These are phyloP conservation scores for Adelges cooleyi DNA, from an alignment of 1,140 invertebrate genomes.

Conservation along the genomic window DNA sequence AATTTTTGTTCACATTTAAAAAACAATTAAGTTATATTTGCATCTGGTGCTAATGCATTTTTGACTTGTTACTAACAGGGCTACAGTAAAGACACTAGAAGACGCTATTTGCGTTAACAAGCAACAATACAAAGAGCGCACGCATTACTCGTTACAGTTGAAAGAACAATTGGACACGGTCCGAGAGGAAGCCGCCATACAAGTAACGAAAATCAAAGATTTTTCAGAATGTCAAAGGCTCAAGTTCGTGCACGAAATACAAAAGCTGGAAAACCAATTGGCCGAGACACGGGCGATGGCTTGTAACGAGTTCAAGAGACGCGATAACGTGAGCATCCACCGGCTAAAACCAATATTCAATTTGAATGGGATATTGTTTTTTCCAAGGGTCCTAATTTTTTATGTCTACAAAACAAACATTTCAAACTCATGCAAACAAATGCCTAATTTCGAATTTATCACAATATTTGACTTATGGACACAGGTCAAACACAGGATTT, in stretches of 20 bases:
- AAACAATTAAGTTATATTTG: too few relatives aligned
- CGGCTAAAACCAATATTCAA: background rate
- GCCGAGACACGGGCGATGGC: background rate
- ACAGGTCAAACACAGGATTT: too few relatives aligned
- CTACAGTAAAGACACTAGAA: background rate
- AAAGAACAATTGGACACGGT: background rate
- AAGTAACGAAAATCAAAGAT: constrained; percentile 12
- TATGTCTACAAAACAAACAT: background rate
- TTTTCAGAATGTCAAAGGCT: background rate
- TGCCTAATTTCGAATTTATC: background rate
- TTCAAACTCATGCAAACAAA: background rate
- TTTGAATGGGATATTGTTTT: background rate
- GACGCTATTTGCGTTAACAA: background rate
- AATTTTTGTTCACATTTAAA: too few relatives aligned
- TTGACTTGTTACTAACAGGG: too few relatives aligned
- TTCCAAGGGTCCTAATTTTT: background rate
- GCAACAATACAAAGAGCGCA: background rate
- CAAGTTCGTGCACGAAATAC: background rate
- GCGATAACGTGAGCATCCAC: background rate
- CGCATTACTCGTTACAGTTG: background rate
- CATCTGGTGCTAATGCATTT: too few relatives aligned
- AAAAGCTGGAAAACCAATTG: constrained; percentile 1
- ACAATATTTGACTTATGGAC: background rate
- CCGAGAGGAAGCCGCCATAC: background rate
- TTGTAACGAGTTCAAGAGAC: constrained; percentile 7